Evolutionary conservation across 2,888 invertebrate species (phyloP).

Genomic region (Thysanoteuthis rhombus): DNA sequence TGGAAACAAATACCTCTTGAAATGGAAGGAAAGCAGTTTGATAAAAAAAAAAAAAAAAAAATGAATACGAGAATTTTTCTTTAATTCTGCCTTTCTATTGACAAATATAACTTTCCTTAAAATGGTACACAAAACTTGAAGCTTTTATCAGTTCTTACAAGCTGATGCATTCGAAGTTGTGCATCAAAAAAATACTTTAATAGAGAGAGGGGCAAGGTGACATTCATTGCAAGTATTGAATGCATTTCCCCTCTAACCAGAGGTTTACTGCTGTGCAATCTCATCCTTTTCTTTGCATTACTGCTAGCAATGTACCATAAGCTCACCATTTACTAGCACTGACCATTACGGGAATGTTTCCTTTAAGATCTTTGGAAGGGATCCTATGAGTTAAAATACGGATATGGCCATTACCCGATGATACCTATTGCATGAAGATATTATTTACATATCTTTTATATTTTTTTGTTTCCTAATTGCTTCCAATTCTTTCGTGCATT

Average conservation of each 20-base stretch:
- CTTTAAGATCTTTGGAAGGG: background rate
- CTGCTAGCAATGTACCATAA: background rate
- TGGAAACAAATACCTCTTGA: background rate
- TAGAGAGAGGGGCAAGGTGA: background rate
- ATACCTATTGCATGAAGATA: background rate
- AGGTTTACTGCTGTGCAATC: background rate
- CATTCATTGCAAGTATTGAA: background rate
- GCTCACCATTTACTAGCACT: background rate
- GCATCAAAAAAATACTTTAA: background rate
- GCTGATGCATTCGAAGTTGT: background rate
- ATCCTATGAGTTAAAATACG: background rate
- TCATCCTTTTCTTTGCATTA: background rate
- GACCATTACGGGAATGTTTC: background rate
- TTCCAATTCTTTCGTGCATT: background rate
- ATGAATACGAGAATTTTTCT: background rate
- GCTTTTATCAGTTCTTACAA: background rate
- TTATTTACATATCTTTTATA: background rate
- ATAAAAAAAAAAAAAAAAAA: background rate
- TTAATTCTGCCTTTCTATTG: background rate
- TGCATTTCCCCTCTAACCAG: background rate
- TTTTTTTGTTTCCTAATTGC: background rate
- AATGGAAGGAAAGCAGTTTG: background rate
- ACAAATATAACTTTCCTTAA: background rate
- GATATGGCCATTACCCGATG: background rate
- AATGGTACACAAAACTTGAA: background rate